These are phyloP conservation scores for Tachina lurida DNA, from an alignment of 2,888 invertebrate genomes.

Conservation along the genomic window DNA sequence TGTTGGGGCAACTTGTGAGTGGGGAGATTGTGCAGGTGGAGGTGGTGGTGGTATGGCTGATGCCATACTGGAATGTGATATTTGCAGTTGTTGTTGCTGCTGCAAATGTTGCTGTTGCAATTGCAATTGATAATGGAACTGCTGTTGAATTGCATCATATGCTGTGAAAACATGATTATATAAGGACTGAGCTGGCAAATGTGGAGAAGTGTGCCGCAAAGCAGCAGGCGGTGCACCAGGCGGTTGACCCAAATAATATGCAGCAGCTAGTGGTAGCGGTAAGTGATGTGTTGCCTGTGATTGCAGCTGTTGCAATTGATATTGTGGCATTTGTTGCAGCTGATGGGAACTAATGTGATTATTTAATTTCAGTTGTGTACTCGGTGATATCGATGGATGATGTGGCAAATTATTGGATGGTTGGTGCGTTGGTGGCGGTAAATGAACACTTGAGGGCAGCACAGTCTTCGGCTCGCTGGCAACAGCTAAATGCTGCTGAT, in stretches of 20 bases:
- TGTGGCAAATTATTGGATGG: conserved; percentile 53
- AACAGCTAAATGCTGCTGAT: conserved; percentile 41
- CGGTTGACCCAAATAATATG: conserved; percentile 77
- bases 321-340: conserved; percentile 77
- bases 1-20: conserved; percentile 46
- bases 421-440: conserved; percentile 50
- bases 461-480: conserved; percentile 34
- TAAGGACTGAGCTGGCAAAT: conserved; percentile 71
- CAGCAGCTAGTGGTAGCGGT: conserved; percentile 67
- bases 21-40: conserved; percentile 57
- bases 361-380: conserved; percentile 80
- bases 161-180: conserved; percentile 74
- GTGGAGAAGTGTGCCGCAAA: conserved; percentile 61
- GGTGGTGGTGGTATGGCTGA: conserved; percentile 63
- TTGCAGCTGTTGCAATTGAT: conserved; percentile 75
- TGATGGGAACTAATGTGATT: conserved; percentile 81
- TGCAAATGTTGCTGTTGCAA: conserved; percentile 75
- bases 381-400: conserved; percentile 79
- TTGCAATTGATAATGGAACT: conserved; percentile 74
- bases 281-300: conserved; percentile 63
- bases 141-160: conserved; percentile 74
- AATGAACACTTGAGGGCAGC: conserved; percentile 52
- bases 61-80: conserved; percentile 66
- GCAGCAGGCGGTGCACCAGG: conserved; percentile 45
- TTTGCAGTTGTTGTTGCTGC: conserved; percentile 70